phyloP scores from a whole-genome alignment of 2,797 vertebrate species.

The Anabacerthia variegaticeps region DNA sequence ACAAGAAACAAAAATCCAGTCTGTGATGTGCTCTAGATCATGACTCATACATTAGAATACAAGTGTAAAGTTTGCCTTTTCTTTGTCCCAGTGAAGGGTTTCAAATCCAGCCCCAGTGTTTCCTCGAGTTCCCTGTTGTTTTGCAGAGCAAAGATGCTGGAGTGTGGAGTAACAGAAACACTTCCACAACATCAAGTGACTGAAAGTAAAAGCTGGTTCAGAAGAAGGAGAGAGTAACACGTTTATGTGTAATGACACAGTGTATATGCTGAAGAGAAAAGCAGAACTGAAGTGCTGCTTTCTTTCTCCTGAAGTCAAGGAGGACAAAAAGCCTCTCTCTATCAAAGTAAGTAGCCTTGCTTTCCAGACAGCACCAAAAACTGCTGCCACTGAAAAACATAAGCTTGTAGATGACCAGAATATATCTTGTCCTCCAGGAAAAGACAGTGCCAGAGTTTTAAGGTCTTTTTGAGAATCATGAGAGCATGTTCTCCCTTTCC shows the following conservation, averaged over 20 bases:
- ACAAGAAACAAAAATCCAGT: not conserved
- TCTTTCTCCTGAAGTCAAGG: not conserved
- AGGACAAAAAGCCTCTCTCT: not conserved
- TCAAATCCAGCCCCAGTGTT: not conserved
- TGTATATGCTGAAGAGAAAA: not conserved
- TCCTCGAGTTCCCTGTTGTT: not conserved
- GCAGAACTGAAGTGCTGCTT: not conserved
- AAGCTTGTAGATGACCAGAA: not conserved
- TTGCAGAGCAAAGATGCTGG: not conserved
- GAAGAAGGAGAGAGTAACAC: not conserved
- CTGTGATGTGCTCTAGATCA: not conserved
- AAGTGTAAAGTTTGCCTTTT: not conserved
- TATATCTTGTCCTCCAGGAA: constrained; percentile 23
- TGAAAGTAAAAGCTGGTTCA: constrained; percentile 9
- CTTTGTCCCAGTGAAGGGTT: not conserved
- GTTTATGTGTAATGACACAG: not conserved
- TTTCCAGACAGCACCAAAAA: constrained; percentile 38
- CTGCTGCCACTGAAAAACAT: not conserved
- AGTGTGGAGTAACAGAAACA: not conserved
- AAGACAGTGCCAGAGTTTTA: constrained; percentile 15
- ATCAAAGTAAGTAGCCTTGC: not conserved
- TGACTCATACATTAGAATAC: not conserved
- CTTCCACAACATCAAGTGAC: not conserved
- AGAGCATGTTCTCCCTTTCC: not conserved
- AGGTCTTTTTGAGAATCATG: not conserved